Conservation (phyloP, 2,888 invertebrate species). For the Polietes domitor region DNA sequence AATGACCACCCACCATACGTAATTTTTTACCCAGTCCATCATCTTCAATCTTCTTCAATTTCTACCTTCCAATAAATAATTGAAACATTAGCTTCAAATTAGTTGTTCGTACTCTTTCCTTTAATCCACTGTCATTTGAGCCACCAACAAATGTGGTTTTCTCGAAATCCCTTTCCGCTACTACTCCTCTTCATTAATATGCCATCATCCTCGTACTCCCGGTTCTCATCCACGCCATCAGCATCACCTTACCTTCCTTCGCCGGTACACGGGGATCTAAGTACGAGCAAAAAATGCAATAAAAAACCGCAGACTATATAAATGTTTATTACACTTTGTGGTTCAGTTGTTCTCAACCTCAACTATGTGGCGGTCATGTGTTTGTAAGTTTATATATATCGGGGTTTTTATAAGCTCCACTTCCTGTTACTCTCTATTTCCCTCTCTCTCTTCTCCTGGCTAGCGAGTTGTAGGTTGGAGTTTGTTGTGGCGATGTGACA, state of each 20-base stretch:
- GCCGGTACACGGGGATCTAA: not conserved
- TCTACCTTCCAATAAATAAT: too few relatives aligned
- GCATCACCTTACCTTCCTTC: not conserved
- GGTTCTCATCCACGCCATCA: not conserved
- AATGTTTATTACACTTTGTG: conserved; percentile 73
- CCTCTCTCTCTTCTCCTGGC: not conserved
- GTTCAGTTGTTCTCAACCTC: conserved; percentile 59
- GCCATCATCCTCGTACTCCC: not conserved
- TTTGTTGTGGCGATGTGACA: not conserved
- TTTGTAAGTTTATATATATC: conserved; percentile 46
- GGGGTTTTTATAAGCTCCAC: conserved; percentile 15
- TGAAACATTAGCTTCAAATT: too few relatives aligned
- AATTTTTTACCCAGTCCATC: too few relatives aligned
- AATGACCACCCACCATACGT: too few relatives aligned
- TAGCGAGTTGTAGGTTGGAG: not conserved
- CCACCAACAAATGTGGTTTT: not conserved
- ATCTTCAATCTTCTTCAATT: too few relatives aligned
- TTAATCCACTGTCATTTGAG: too few relatives aligned
- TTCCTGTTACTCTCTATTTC: not conserved
- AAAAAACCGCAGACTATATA: conserved; percentile 74
- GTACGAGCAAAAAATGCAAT: conserved; percentile 46
- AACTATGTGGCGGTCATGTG: conserved; percentile 52
- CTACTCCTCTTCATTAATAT: not conserved
- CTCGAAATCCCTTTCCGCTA: not conserved
- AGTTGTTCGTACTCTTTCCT: too few relatives aligned